Evolutionary conservation across 2,113 vertebrate genomes (phyloP), one percentile per base, ranked within the genome.

Genomic region (Lycaon pictus): DNA sequence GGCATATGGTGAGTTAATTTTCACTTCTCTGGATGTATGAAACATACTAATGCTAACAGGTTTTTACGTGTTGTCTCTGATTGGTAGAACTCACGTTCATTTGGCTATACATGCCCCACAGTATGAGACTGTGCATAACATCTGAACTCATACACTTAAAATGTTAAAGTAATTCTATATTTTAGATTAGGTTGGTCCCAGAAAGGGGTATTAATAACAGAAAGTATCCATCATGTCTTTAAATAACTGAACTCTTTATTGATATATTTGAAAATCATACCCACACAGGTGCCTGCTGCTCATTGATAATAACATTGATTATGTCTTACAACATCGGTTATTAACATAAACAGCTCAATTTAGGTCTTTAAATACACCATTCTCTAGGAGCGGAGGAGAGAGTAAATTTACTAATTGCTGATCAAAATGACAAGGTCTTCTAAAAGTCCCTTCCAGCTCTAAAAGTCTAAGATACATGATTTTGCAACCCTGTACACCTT

Each of bases 391-490:
- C 48, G 60, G 19, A 60, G 11, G 29, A 93, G 11, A 51, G 32
- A 94, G 11, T 58, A 27, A 76, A 92, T 35, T 83, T 74, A 90
- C 37, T 93, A 91, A 90, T n/a, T 84, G 89, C 53, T 93, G 63
- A 95, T 27, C 56, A 72, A 92, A 97, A 76, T 82, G 67, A 29
- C 63, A 96, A 92, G 67, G 53, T 80, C 56, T 67, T 95, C 82
- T 94, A 77, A 3, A 92, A 62, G 58, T 74, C 27, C 53, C n/a
- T 92, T 76, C 32, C n/a, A 67, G 80, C 11, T 71, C n/a, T 27
- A 5, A 76, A 72, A 80, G 55, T 48, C 23, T 19, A 51, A 93
- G 23, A 8, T 13, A 7, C 10, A n/a, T 29, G 71, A 77, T 62
- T 94, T 10, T 88, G 35, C 22, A 16, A 56, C 23, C 2, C 3